These are phyloP conservation scores for Phania funesta DNA, from an alignment of 2,888 invertebrate genomes.

Conservation along the genomic window DNA sequence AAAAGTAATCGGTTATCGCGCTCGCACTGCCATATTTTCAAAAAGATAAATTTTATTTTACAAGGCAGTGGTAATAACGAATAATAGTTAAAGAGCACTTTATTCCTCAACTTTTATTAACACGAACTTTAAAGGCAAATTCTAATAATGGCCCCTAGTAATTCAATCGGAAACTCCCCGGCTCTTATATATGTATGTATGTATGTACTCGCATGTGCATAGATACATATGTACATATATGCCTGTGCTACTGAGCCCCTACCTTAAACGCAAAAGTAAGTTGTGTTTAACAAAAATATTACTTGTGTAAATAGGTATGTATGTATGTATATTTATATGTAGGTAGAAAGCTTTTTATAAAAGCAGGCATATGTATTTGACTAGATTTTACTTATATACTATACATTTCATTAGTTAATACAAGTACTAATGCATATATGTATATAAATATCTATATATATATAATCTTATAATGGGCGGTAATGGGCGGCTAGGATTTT, in stretches of 20 bases:
- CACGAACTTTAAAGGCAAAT: too few relatives aligned
- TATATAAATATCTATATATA: slow-evolving; percentile 25
- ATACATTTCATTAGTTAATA: slow-evolving; percentile 47
- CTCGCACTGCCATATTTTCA: too few relatives aligned
- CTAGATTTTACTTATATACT: slow-evolving; percentile 44
- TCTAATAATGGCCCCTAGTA: too few relatives aligned
- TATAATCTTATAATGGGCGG: slow-evolving; percentile 65
- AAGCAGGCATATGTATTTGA: slow-evolving; percentile 55
- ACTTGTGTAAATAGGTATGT: slow-evolving; percentile 25
- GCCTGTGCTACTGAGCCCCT: background rate
- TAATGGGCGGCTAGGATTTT: slow-evolving; percentile 68
- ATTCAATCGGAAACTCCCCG: background rate
- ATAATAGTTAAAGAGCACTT: too few relatives aligned
- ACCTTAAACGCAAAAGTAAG: background rate
- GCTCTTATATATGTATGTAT: background rate
- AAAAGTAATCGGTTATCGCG: too few relatives aligned
- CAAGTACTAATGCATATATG: slow-evolving; percentile 18
- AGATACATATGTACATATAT: too few relatives aligned
- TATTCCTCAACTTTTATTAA: too few relatives aligned
- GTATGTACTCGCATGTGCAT: too few relatives aligned
- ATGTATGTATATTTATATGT: slow-evolving; percentile 7
- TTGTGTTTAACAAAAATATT: background rate
- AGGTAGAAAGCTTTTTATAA: slow-evolving; percentile 60
- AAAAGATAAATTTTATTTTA: too few relatives aligned
- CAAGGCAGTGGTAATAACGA: too few relatives aligned